Evolutionary conservation across 2,888 invertebrate species (phyloP), one percentile per base, ranked within the genome.

Genomic region (Plagodis dolabraria): DNA sequence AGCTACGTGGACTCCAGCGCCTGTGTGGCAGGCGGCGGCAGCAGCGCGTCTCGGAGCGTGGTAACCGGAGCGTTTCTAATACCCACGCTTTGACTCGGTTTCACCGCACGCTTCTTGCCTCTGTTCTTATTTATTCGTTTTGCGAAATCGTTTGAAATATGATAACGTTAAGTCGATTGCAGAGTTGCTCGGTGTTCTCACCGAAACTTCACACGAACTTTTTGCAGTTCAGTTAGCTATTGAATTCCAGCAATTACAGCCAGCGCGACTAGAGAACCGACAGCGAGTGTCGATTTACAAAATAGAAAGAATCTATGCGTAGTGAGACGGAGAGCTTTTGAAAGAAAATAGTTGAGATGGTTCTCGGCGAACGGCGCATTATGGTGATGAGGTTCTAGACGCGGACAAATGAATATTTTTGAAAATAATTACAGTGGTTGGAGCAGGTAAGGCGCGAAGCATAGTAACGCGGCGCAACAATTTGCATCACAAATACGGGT

Each of bases 11-110:
- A 69, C 62, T 63, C 68, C 61, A 59, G 67, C 72, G 10, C 40
- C 10, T 22, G 22, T 22, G 22, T 22, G 22, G 22, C 22, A 4
- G 22, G 22, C 22, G 68, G 72, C 71, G 72, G 69, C 69, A 74
- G 71, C 74, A 71, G 72, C 75, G 76, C 74, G 80, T 77, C 83
- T 80, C 75, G 22, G 60, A 79, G 79, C 89, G 86, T 84, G 87
- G 92, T 89, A 91, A 92, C 87, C 89, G 92, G 92, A 92, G 90
- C 92, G 89, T 91, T 92, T 92, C 90, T 92, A 91, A 92, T 92
- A 92, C 88, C 87, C 88, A 88, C 90, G 90, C 89, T 91, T 88
- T 86, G 90, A 89, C 84, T 91, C 84, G 82, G 87, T 92, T 91
- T 91, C 92, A 92, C 89, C 89, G 91, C 89, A 92, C 89, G 89